Conservation (phyloP, 2,113 vertebrate species). For the Leptobrachium leishanense region DNA sequence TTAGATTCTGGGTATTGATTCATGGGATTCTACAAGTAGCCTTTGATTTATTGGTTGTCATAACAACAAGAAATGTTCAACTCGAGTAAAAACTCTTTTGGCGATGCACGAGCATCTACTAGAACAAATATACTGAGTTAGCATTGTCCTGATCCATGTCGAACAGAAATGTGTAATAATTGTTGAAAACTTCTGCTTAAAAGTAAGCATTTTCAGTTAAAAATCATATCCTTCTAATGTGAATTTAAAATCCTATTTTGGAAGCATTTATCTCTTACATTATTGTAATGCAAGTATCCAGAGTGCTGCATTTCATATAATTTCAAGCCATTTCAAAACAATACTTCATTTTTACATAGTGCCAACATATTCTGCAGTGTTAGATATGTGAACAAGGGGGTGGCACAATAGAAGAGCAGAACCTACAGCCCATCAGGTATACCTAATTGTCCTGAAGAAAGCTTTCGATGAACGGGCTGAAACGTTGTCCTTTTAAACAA, state of each 20-base stretch:
- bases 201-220: background rate
- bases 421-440: no score
- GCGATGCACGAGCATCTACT: background rate
- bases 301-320: no score
- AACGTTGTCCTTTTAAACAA: no score
- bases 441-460: no score
- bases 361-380: no score
- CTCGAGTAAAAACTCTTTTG: background rate
- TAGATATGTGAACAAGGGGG: no score
- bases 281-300: no score
- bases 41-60: slow-evolving; percentile 5
- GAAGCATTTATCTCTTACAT: background rate
- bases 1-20: background rate
- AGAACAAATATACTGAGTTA: background rate
- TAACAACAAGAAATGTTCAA: background rate
- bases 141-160: background rate
- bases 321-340: no score
- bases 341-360: no score
- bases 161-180: background rate
- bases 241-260: background rate
- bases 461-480: no score
- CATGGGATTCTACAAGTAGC: background rate
- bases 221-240: background rate
- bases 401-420: no score
- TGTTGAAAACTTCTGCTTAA: background rate